Conservation (phyloP, 1,140 invertebrate genomes). For the Drosophila nasuta region DNA sequence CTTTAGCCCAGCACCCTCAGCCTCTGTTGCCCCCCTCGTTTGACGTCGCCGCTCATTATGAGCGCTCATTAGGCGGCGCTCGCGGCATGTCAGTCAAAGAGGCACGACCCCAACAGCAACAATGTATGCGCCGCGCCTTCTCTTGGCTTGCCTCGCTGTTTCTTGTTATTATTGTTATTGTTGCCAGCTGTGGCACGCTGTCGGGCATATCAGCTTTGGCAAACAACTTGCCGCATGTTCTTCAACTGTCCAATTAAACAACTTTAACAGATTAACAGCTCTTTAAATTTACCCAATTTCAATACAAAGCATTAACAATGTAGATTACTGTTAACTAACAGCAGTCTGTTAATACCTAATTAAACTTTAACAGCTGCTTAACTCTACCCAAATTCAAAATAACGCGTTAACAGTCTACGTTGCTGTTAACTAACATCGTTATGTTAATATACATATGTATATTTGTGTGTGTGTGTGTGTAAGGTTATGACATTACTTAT, state of each 20-base stretch:
- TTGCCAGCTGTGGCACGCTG: conserved; percentile 7
- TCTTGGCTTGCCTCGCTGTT: conserved; percentile 2
- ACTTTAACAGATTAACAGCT: not conserved
- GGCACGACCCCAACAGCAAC: conserved; percentile 49
- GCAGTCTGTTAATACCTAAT: too few relatives aligned
- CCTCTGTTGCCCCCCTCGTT: not conserved
- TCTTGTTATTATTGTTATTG: conserved; percentile 8
- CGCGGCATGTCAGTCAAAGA: conserved; percentile 71
- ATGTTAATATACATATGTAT: not conserved
- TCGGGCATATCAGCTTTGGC: conserved; percentile 20
- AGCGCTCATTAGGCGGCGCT: conserved; percentile 77
- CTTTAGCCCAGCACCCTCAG: conserved; percentile 20
- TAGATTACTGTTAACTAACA: too few relatives aligned
- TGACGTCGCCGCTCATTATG: conserved; percentile 72
- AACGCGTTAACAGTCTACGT: not conserved
- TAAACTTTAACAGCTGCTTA: too few relatives aligned
- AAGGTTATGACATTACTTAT: not conserved
- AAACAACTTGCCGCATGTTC: conserved; percentile 15
- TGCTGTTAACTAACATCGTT: not conserved
- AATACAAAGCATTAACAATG: not conserved
- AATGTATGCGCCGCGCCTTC: conserved; percentile 13
- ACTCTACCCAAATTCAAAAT: too few relatives aligned
- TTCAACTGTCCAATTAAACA: conserved; percentile 1
- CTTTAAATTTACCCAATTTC: not conserved
- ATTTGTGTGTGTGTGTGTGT: not conserved